Conservation (phyloP, 2,888 invertebrate species). For the Galeruca laticollis region DNA sequence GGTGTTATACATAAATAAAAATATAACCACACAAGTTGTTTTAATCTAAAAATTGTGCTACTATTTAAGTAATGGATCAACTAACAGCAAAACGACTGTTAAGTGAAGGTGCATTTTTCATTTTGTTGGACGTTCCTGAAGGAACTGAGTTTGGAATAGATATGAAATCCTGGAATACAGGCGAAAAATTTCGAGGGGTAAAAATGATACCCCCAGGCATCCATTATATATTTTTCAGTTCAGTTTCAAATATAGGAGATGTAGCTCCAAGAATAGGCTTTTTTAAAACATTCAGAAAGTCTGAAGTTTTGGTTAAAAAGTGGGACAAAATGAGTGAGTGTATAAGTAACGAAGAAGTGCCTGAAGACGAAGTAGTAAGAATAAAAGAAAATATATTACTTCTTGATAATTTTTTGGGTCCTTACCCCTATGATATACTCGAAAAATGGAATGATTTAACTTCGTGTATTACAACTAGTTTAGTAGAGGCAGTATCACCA, state of each 20-base stretch:
- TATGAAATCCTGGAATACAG: constrained; percentile 89
- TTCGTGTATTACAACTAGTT: constrained; percentile 74
- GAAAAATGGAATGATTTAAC: constrained; percentile 87
- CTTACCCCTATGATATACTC: constrained; percentile 92
- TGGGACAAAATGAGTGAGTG: constrained; percentile 89
- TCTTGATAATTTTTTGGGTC: constrained; percentile 84
- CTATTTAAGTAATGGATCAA: constrained; percentile 72
- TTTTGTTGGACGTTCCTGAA: constrained; percentile 87
- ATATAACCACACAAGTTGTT: not conserved
- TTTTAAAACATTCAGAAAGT: constrained; percentile 82
- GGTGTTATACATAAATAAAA: no score
- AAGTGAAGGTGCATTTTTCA: constrained; percentile 83
- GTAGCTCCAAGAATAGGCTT: constrained; percentile 79
- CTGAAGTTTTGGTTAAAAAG: constrained; percentile 87
- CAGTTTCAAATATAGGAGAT: constrained; percentile 72
- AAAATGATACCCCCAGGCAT: constrained; percentile 99
- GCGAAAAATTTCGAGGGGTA: constrained; percentile 91
- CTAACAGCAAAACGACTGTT: constrained; percentile 81
- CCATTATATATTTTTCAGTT: constrained; percentile 93
- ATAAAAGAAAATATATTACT: constrained; percentile 78
- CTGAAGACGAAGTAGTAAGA: constrained; percentile 74
- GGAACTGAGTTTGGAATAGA: constrained; percentile 98
- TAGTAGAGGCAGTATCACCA: constrained; percentile 77
- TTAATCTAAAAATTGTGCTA: constrained; percentile 12
- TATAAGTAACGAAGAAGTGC: constrained; percentile 74